These are phyloP conservation scores for Ophion ellenae DNA, from an alignment of 2,888 invertebrate genomes.

Conservation along the genomic window DNA sequence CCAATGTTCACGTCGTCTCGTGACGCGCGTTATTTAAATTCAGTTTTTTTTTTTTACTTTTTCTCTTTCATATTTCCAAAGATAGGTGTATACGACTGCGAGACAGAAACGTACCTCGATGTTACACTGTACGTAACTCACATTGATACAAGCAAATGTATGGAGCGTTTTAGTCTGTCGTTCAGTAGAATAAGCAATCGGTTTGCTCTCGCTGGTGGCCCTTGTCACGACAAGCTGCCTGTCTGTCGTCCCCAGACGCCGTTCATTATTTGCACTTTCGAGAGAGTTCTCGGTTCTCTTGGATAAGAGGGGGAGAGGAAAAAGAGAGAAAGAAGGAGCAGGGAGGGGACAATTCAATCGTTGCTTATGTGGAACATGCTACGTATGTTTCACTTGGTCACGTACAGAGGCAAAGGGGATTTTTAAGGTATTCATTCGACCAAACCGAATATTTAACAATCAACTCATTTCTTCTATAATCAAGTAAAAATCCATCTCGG, in stretches of 20 bases:
- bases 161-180: slow-evolving; percentile 23
- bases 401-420: background rate
- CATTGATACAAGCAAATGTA: slow-evolving; percentile 39
- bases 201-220: slow-evolving; percentile 66
- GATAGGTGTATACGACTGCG: slow-evolving; percentile 19
- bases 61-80: slow-evolving; percentile 38
- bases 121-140: slow-evolving; percentile 29
- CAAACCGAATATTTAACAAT: too few species aligned
- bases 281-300: slow-evolving; percentile 67
- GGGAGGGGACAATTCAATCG: slow-evolving; percentile 49
- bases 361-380: slow-evolving; percentile 34
- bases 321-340: slow-evolving; percentile 6
- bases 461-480: too few species aligned
- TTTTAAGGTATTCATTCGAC: background rate
- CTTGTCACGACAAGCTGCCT: slow-evolving; percentile 74
- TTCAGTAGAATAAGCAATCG: slow-evolving; percentile 58
- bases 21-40: slow-evolving; percentile 21
- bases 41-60: background rate
- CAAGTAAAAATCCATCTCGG: too few species aligned
- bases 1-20: slow-evolving; percentile 19
- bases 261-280: slow-evolving; percentile 76
- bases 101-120: background rate
- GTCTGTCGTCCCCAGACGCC: slow-evolving; percentile 74
- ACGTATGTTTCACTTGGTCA: background rate
- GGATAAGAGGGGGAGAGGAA: slow-evolving; percentile 54